Percentiles rank a stretch among this genome's conserved stretches.
These are phyloP conservation scores for Nestor notabilis DNA, from an alignment of 2,113 vertebrate genomes.

Conservation along the genomic window DNA sequence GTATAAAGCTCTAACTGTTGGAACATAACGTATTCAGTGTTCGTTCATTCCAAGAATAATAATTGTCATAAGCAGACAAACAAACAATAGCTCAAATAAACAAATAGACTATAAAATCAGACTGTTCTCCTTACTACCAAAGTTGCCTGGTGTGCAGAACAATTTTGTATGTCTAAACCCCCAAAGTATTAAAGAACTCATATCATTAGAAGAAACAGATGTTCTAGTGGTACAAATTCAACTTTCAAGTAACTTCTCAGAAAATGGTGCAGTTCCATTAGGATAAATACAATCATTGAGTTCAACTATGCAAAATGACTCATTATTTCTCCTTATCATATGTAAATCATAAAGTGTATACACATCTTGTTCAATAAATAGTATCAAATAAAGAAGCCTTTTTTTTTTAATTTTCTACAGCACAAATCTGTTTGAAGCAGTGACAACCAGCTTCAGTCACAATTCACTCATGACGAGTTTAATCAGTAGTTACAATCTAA, in stretches of 20 bases:
- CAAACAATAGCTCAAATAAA: constrained; percentile 5
- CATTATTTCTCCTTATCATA: background rate
- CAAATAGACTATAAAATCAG: background rate
- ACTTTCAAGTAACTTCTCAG: background rate
- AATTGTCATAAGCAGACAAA: constrained; percentile 14
- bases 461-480: background rate
- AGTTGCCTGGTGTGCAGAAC: background rate
- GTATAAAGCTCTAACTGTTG: background rate
- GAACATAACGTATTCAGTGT: background rate
- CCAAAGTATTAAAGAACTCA: background rate
- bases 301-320: background rate
- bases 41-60: constrained; percentile 24
- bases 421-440: background rate
- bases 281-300: background rate
- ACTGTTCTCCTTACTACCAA: background rate
- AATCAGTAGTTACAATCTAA: background rate
- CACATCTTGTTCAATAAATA: background rate
- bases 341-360: background rate
- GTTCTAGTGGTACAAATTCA: background rate
- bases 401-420: background rate
- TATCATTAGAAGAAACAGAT: background rate
- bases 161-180: background rate
- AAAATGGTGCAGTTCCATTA: background rate
- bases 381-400: background rate
- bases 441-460: background rate